Base-by-base conservation (phyloP, 2,888 invertebrate genomes). In the Busseola fusca region DNA sequence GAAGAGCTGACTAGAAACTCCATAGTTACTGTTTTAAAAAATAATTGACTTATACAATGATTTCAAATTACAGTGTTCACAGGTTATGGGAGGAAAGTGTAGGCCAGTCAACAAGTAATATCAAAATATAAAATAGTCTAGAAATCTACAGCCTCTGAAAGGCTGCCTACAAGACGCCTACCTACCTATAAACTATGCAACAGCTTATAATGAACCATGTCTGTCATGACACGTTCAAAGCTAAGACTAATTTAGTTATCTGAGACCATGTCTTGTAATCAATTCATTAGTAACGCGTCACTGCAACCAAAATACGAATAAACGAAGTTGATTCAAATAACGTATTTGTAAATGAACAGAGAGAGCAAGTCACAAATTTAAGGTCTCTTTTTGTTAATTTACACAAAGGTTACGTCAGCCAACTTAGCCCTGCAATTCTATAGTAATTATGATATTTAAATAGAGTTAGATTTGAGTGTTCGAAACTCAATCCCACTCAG, bases 401-500 rank as follows among this genome's bases (percentile, higher is more conserved):
- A 45, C 37, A 64, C 45, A 58, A 70, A 40, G 57, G 45, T 21
- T 56, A 30, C 18, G 30, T 21, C 10, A 56, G 10, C 18, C 10
- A 21, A 30, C 18, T 77, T 54, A 42, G 42, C 25, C 34, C 10
- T 18, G 54, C 50, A 57, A 69, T 60, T 64, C 42, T 52, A 30
- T 21, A 40, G 57, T 42, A 58, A 70, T 78, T 70, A 70, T 54
- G 27, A 58, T 45, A 63, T 72, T 66, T 60, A 63, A 73, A 68
- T 62, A 71, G 58, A 74, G 63, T 72, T 63, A 69, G 62, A 70
- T 62, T 64, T 63, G 37, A 69, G 37, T 59, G 48, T 71, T 76
- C 48, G 64, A 66, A 84, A 77, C 72, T 72, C 60, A 62, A 78
- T 67, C 64, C 67, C 60, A 64, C 56, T 63, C 57, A 69, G 69